Base-by-base conservation (phyloP, 2,113 vertebrate genomes). In the Cricetomys ansorgei region DNA sequence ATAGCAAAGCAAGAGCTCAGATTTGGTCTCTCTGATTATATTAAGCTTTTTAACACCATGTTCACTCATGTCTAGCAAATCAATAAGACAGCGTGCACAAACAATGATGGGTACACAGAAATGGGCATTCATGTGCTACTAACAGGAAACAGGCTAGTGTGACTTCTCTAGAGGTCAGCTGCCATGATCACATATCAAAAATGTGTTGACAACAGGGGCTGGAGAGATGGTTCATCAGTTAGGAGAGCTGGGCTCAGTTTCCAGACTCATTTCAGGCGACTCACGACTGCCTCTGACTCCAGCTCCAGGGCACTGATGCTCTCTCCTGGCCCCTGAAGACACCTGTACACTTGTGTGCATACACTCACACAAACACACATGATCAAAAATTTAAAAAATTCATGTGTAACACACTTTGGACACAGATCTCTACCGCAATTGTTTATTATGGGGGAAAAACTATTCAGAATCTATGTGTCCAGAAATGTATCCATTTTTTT, bases 121-220 rank as follows among this genome's bases (percentile, higher is more conserved):
- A 76, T 0, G n/a, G 37, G 29, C 16, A 45, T 0, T 10, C 9
- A 5, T 1, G 15, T 7, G 67, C 0, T 43, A n/a, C 65, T 86
- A 21, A 8, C 0, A 95, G 34, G n/a, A 55, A 19, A 81, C 29
- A 72, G 65, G 67, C 2, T n/a, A 45, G 31, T 50, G 16, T n/a
- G 81, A 64, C 75, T 90, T 97, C 92, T 84, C 86, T 70, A 65
- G 4, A 79, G 29, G 15, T 40, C 48, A 88, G 48, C 77, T 80
- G 89, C 40, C 7, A 77, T 79, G 55, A 79, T 48, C 12, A 57
- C 34, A 69, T 17, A 40, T 5, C 80, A 83, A 21, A 31, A 88
- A 79, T 76, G 19, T 59, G 62, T 69, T 94, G 77, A 94, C 79
- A 89, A 96, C 50, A 77, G 16, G 90, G 72, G 40, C 25, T 62